A percentile compares a stretch with the other conserved stretches of the same genome.
phyloP scores from a whole-genome alignment of 2,113 vertebrate genomes.

The Cathartes aura region DNA sequence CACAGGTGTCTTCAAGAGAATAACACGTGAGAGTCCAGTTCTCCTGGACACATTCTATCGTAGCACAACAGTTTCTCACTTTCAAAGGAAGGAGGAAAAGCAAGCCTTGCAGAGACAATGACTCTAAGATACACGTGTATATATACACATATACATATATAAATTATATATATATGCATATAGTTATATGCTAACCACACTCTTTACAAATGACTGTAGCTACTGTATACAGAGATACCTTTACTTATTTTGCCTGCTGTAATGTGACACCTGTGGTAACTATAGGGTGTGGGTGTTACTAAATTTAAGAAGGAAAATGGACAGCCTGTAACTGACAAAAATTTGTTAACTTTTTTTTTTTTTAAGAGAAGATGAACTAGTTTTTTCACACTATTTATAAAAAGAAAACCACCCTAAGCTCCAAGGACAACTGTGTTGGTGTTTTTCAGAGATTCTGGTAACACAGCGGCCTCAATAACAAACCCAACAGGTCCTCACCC shows the following conservation, averaged over 20 bases:
- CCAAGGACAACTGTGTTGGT: neutral
- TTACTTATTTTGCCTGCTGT: neutral
- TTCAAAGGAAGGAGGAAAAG: neutral
- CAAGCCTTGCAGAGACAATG: fast-evolving
- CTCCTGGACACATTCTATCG: fast-evolving
- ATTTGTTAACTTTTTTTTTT: neutral
- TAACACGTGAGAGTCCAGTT: fast-evolving
- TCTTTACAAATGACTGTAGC: neutral
- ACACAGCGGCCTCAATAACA: neutral
- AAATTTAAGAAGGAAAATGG: neutral
- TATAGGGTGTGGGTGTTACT: neutral
- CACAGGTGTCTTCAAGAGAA: fast-evolving
- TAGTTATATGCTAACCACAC: neutral
- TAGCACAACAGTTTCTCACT: neutral
- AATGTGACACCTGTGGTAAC: neutral
- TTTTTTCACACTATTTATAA: fast-evolving
- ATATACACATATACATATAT: fast-evolving
- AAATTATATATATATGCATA: fast-evolving
- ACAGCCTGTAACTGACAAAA: neutral
- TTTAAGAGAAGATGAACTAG: neutral
- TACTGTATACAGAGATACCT: neutral
- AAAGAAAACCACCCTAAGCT: neutral
- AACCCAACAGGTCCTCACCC: fast-evolving
- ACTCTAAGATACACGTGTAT: fast-evolving
- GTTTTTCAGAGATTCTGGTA: neutral